These are phyloP conservation scores for Isoperla grammatica DNA, from an alignment of 2,888 invertebrate genomes.

Conservation along the genomic window DNA sequence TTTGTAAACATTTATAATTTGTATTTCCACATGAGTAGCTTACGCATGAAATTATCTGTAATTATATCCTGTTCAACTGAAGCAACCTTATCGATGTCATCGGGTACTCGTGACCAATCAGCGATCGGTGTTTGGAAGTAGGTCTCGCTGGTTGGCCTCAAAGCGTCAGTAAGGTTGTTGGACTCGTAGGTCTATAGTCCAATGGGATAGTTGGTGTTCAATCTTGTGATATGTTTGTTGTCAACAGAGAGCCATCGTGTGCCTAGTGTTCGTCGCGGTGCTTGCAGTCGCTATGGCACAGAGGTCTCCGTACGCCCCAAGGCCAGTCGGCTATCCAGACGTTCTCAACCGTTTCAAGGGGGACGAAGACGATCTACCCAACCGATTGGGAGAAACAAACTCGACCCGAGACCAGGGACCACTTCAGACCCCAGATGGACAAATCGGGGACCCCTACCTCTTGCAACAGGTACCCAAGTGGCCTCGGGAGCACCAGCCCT, in stretches of 20 bases:
- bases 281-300: background rate
- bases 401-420: background rate
- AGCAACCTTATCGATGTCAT: no score
- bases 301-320: slow-evolving; percentile 6
- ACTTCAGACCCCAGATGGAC: background rate
- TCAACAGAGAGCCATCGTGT: background rate
- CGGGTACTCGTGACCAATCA: no score
- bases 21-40: no score
- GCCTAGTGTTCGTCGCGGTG: background rate
- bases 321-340: background rate
- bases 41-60: no score
- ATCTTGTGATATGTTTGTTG: no score
- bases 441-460: slow-evolving; percentile 15
- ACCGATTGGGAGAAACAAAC: background rate
- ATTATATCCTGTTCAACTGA: no score
- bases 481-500: slow-evolving; percentile 23
- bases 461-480: slow-evolving; percentile 16
- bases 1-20: no score
- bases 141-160: no score
- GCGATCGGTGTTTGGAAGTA: no score
- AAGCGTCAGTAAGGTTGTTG: no score
- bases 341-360: slow-evolving; percentile 1
- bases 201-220: no score
- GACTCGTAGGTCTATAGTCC: no score
- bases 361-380: slow-evolving; percentile 1